Evolutionary conservation across 2,888 invertebrate genomes (phyloP).

Genomic region (Drosophila acutilabella): DNA sequence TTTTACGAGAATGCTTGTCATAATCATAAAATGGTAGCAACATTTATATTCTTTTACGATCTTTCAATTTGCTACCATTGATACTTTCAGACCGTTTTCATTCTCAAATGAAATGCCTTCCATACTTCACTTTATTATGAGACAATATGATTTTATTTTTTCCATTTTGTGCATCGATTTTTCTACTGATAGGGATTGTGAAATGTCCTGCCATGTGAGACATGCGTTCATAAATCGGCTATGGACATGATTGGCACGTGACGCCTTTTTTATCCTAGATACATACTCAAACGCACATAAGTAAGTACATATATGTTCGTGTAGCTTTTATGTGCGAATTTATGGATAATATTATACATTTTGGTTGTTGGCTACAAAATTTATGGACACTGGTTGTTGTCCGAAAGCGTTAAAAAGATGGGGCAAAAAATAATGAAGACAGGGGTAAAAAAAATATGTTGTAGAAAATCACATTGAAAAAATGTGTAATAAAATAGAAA

Average conservation of each 20-base stretch:
- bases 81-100: constrained; percentile 32
- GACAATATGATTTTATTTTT: constrained; percentile 30
- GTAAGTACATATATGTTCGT: constrained; percentile 1
- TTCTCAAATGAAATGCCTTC: constrained; percentile 24
- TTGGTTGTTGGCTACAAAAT: constrained; percentile 54
- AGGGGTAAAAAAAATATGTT: constrained; percentile 22
- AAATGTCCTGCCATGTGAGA: constrained; percentile 4
- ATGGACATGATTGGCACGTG: constrained; percentile 46
- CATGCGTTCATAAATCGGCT: constrained; percentile 30
- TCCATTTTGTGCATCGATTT: constrained; percentile 25
- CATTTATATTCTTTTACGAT: constrained; percentile 49
- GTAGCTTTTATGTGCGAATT: constrained; percentile 27
- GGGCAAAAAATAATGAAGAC: constrained; percentile 11
- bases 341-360: constrained; percentile 59
- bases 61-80: constrained; percentile 55
- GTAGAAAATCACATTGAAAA: constrained; percentile 72
- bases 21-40: constrained; percentile 42
- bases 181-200: background rate
- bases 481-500: constrained; percentile 80
- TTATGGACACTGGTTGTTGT: constrained; percentile 52
- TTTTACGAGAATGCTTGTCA: constrained; percentile 23
- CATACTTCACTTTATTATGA: constrained; percentile 26
- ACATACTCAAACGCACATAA: background rate
- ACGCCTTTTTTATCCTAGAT: constrained; percentile 31
- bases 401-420: constrained; percentile 35